Base-by-base conservation (phyloP, 2,113 vertebrate genomes). In the Tamias sibiricus region DNA sequence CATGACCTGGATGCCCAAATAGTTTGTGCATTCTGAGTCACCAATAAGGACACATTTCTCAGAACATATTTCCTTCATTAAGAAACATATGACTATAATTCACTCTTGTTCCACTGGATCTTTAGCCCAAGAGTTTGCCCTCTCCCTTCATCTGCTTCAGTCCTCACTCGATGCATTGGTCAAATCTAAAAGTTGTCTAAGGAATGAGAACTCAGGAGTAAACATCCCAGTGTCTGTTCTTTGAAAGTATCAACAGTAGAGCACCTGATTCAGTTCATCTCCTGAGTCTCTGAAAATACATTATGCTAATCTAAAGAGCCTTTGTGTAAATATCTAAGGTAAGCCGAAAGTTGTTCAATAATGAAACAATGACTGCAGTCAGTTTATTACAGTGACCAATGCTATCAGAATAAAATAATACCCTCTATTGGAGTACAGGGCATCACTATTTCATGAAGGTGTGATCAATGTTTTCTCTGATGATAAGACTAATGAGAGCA, bases 351-450 rank as follows among this genome's bases (percentile, higher is more conserved):
- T 20, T 85, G 16, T 40, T 94, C 79, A 84, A 52, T 84, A 47
- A 71, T 90, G 26, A 94, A 90, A 84, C 22, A 83, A 90, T 66
- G 47, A 74, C 62, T 74, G 4, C 4, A 59, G 9, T 64, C n/a
- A 82, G 69, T 82, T 86, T 79, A 87, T 42, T 86, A 90, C 0
- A 90, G 30, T 72, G 66, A 94, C 9, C 10, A 90, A 87, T 13
- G 59, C 42, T 72, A 44, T 59, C 57, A 88, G 44, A 77, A 95
- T 74, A 71, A 49, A 90, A 85, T 81, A 47, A 84, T 84, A 57
- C 54, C 57, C 35, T 42, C 11, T 93, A 35, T 19, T 32, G 24
- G 28, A 22, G 5, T 40, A 49, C 1, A 69, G 20, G 40, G 49
- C 3, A 59, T 68, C 77, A 66, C 32, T 84, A 24, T 59, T 87